Evolutionary conservation across 2,888 invertebrate species (phyloP).

Genomic region (Diarsia mendica): DNA sequence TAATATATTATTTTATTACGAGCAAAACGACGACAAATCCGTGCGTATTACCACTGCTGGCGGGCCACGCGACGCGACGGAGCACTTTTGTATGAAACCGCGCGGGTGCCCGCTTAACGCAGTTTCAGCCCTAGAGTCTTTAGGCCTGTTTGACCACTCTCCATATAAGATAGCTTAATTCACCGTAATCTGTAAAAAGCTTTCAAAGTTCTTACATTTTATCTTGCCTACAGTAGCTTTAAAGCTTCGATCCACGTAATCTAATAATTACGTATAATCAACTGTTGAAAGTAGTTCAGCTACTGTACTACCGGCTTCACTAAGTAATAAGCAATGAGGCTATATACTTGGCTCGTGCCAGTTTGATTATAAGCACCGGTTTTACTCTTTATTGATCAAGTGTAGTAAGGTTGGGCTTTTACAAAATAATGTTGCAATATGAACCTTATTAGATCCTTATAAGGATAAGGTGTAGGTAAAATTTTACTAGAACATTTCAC

Average conservation of each 20-base stretch:
- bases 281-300: slow-evolving; percentile 22
- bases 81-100: too few species aligned
- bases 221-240: not conserved
- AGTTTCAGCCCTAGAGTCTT: too few species aligned
- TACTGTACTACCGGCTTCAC: not conserved
- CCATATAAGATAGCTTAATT: not conserved
- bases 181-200: slow-evolving; percentile 24
- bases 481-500: not conserved
- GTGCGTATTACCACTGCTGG: too few species aligned
- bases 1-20: too few species aligned
- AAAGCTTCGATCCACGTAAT: not conserved
- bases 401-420: not conserved
- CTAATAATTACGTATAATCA: slow-evolving; percentile 24
- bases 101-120: too few species aligned
- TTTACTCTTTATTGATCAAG: not conserved
- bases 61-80: too few species aligned
- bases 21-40: too few species aligned
- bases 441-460: not conserved
- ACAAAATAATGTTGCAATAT: not conserved
- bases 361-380: not conserved
- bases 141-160: not conserved
- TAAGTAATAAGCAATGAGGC: not conserved
- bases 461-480: not conserved
- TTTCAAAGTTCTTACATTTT: slow-evolving; percentile 15
- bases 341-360: not conserved